Evolutionary conservation across 2,113 vertebrate species (phyloP).

Genomic region (Tympanuchus pallidicinctus): DNA sequence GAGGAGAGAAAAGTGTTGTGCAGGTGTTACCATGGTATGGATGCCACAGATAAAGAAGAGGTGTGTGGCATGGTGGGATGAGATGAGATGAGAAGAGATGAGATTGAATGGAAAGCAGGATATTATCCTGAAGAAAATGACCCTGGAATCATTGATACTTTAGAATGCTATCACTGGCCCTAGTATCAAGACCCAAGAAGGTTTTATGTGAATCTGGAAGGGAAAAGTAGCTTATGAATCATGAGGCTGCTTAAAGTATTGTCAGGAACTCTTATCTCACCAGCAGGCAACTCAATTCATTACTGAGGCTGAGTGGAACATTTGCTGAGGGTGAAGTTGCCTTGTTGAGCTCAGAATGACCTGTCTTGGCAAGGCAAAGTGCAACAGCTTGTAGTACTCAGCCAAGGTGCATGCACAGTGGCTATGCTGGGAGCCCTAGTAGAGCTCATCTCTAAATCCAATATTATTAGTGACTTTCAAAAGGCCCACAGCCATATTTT

Average conservation of each 20-base stretch:
- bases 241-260: not conserved
- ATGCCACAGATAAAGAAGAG: not conserved
- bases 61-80: not conserved
- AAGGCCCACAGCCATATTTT: not conserved
- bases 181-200: not conserved
- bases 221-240: not conserved
- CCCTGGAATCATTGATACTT: not conserved
- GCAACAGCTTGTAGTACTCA: not conserved
- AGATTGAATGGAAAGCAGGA: not conserved
- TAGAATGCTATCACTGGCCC: not conserved
- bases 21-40: not conserved
- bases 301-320: not conserved
- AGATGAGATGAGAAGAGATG: not conserved
- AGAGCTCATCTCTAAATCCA: not conserved
- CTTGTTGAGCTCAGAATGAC: not conserved
- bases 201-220: not conserved
- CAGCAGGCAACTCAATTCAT: not conserved
- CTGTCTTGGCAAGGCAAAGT: not conserved
- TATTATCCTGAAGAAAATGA: not conserved
- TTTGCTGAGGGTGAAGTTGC: not conserved
- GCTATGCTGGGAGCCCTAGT: accelerated
- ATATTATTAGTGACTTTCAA: not conserved
- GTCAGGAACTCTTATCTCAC: not conserved
- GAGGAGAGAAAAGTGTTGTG: not conserved
- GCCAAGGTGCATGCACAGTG: too few relatives aligned